Conservation (phyloP, 2,888 invertebrate genomes). For the Aricia artaxerxes region DNA sequence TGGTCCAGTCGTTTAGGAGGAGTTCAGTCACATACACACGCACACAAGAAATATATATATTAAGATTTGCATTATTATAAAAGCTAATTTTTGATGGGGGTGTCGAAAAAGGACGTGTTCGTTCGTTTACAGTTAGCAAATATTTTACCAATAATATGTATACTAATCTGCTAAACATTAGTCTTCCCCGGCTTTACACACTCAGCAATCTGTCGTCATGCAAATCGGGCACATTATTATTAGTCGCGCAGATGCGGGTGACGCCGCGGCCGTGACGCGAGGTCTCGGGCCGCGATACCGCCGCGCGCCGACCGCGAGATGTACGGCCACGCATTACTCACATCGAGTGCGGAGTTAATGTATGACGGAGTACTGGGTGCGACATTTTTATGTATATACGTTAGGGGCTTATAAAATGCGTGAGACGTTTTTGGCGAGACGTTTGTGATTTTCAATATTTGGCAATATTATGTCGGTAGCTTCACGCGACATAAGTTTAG, state of each 20-base stretch:
- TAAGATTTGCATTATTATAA: no score
- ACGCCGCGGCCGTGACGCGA: not conserved
- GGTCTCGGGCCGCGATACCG: not conserved
- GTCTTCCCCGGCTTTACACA: not conserved
- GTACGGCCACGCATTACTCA: not conserved
- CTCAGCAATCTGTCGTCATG: not conserved
- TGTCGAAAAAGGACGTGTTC: no score
- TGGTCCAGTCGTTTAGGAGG: no score
- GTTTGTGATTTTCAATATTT: not conserved
- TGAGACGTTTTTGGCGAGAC: not conserved
- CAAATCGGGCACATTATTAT: slow-evolving; percentile 8
- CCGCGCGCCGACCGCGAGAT: not conserved
- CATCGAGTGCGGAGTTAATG: not conserved
- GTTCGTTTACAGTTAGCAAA: no score
- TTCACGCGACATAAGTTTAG: not conserved
- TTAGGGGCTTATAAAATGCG: not conserved
- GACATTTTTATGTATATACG: not conserved
- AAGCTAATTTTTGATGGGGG: no score
- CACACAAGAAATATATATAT: no score
- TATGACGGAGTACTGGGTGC: not conserved
- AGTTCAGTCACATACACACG: no score
- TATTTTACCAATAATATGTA: not conserved
- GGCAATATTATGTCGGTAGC: not conserved
- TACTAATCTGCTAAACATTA: not conserved
- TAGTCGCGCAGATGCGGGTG: not conserved